Conservation (phyloP, 1,140 invertebrate genomes). For the Lordiphosa mommai region DNA sequence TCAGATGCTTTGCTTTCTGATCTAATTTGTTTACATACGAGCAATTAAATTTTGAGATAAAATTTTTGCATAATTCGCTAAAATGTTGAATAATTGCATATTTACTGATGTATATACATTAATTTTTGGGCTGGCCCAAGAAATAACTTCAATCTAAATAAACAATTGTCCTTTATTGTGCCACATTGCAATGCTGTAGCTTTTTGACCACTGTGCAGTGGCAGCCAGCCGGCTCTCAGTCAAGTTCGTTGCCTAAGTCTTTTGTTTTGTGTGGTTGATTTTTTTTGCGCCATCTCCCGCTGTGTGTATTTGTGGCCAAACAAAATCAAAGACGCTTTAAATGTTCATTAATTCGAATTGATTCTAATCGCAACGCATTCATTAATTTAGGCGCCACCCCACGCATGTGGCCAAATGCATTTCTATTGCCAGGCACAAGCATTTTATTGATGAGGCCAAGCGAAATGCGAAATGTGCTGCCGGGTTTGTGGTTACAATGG, state of each 20-base stretch:
- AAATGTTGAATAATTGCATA: no score
- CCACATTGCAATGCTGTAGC: no score
- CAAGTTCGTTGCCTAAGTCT: slow-evolving; percentile 72
- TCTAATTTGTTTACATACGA: no score
- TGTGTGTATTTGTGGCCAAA: slow-evolving; percentile 64
- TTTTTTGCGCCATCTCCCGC: slow-evolving; percentile 29
- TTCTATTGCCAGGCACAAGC: slow-evolving; percentile 39
- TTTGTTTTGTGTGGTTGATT: slow-evolving; percentile 48
- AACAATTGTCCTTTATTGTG: no score
- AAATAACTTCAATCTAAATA: no score
- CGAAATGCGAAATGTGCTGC: slow-evolving; percentile 36
- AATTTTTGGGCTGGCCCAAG: no score
- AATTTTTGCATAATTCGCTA: no score
- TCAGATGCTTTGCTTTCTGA: no score
- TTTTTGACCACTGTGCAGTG: no score
- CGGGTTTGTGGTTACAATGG: slow-evolving; percentile 35
- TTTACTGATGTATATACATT: no score
- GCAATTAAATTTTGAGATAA: no score
- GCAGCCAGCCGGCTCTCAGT: slow-evolving; percentile 1
- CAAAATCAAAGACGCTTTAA: slow-evolving; percentile 50
- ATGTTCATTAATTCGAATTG: slow-evolving; percentile 75
- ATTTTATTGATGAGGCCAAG: slow-evolving; percentile 53
- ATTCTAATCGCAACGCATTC: slow-evolving; percentile 65
- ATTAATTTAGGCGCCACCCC: slow-evolving; percentile 71
- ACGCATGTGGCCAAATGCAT: slow-evolving; percentile 45